A percentile compares a stretch with the other conserved stretches of the same genome.
These are phyloP conservation scores for Drosophila willistoni DNA, from an alignment of 1,140 invertebrate genomes.

Conservation along the genomic window DNA sequence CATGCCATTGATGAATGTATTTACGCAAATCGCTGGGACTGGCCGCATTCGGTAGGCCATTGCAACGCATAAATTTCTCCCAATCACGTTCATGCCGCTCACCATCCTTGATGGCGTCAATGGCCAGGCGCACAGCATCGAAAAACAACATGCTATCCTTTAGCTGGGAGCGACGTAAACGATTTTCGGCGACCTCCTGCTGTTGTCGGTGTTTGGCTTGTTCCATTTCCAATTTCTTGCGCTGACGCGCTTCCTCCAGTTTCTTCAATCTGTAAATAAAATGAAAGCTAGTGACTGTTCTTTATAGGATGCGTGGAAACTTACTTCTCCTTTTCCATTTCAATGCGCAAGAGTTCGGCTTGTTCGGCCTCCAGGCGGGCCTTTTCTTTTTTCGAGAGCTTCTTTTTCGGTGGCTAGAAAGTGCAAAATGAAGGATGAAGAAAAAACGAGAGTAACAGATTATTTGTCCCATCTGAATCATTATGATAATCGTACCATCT, in stretches of 20 bases:
- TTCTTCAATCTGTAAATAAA: slow-evolving; percentile 60
- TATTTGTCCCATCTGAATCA: slow-evolving; percentile 30
- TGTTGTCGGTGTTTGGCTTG: slow-evolving; percentile 77
- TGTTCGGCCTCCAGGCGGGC: slow-evolving; percentile 83
- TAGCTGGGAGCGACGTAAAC: slow-evolving; percentile 61
- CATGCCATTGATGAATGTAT: slow-evolving; percentile 86
- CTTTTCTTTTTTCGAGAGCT: slow-evolving; percentile 83
- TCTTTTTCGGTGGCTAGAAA: slow-evolving; percentile 80
- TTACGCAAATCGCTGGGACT: slow-evolving; percentile 85
- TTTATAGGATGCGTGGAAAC: slow-evolving; percentile 1
- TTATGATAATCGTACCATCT: slow-evolving; percentile 15
- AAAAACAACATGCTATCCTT: slow-evolving; percentile 76
- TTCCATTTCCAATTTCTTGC: slow-evolving; percentile 78
- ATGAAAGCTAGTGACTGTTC: neutral
- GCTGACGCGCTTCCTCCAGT: slow-evolving; percentile 78
- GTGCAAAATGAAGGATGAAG: neutral
- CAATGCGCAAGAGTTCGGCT: slow-evolving; percentile 82
- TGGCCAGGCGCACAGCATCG: slow-evolving; percentile 58
- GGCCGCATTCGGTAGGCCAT: slow-evolving; percentile 86
- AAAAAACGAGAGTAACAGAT: slow-evolving; percentile 17
- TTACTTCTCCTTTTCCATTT: slow-evolving; percentile 83
- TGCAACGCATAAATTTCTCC: slow-evolving; percentile 86
- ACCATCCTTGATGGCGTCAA: slow-evolving; percentile 65
- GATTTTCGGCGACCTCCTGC: slow-evolving; percentile 78
- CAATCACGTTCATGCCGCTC: slow-evolving; percentile 84